A percentile compares a stretch with the other conserved stretches of the same genome.
phyloP scores from a whole-genome alignment of 1,140 invertebrate species.

The Phocides pigmalion region DNA sequence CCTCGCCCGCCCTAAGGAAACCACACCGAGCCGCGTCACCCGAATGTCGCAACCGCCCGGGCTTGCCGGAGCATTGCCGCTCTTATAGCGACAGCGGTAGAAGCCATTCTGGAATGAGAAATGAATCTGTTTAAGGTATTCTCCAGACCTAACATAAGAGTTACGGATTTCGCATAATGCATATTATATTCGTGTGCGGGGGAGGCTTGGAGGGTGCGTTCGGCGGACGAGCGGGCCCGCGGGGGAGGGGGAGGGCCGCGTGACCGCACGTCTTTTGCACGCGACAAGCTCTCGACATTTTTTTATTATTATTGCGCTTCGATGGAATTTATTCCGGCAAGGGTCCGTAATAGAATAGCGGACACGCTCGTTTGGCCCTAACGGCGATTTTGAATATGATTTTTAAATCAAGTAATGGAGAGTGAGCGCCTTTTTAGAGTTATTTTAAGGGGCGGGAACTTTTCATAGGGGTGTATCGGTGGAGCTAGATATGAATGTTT shows the following conservation, averaged over 20 bases:
- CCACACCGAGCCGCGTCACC: conserved; percentile 22
- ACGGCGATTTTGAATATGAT: conserved; percentile 77
- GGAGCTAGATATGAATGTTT: conserved; percentile 29
- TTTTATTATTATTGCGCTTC: conserved; percentile 83
- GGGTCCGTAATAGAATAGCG: conserved; percentile 70
- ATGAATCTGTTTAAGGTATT: conserved; percentile 58
- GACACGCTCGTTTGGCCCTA: conserved; percentile 61
- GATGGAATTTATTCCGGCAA: conserved; percentile 74
- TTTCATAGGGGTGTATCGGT: conserved; percentile 31
- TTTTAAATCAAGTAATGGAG: conserved; percentile 80
- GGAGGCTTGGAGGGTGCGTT: conserved; percentile 45
- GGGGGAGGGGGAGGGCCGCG: conserved; percentile 49
- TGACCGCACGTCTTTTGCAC: conserved; percentile 82
- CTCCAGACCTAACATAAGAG: conserved; percentile 68
- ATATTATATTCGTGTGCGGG: conserved; percentile 75
- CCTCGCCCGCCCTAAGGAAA: conserved; percentile 56
- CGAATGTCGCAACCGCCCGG: conserved; percentile 27
- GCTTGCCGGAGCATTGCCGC: not conserved
- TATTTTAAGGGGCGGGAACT: conserved; percentile 51
- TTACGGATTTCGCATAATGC: conserved; percentile 83
- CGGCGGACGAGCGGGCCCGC: conserved; percentile 21
- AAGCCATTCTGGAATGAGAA: not conserved
- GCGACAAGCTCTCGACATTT: conserved; percentile 81
- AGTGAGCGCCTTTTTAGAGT: conserved; percentile 60
- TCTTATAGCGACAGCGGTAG: not conserved